A percentile compares a stretch with the other conserved stretches of the same genome.
Conservation (phyloP, 2,888 invertebrate species). For the Oscheius onirici region DNA sequence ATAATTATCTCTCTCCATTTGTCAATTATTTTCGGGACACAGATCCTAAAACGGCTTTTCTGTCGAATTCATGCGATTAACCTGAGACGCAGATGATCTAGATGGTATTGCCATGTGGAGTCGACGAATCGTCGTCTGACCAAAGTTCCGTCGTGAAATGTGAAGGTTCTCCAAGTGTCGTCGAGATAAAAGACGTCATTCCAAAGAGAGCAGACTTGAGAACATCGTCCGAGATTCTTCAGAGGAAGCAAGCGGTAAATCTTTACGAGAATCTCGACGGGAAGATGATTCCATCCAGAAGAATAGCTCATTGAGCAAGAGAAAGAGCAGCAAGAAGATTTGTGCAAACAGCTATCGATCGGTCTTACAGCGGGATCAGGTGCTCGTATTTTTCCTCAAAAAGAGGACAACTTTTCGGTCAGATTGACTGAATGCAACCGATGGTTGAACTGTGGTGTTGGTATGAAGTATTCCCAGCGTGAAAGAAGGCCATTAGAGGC, state of each 20-base stretch:
- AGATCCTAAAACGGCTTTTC: background rate
- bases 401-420: background rate
- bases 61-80: background rate
- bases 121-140: conserved; percentile 83
- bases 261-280: conserved; percentile 3
- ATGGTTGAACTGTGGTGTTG: conserved; percentile 18
- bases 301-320: background rate
- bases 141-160: conserved; percentile 80
- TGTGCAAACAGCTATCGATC: conserved; percentile 31
- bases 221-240: conserved; percentile 26
- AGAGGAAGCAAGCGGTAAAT: conserved; percentile 6
- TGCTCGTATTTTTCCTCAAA: background rate
- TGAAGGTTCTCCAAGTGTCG: conserved; percentile 82
- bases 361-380: conserved; percentile 4
- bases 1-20: conserved; percentile 76
- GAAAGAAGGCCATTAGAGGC: conserved; percentile 21
- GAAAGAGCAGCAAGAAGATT: conserved; percentile 11
- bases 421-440: background rate
- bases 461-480: conserved; percentile 2
- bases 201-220: conserved; percentile 76
- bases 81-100: conserved; percentile 80
- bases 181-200: conserved; percentile 79
- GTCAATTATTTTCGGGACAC: conserved; percentile 23
- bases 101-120: conserved; percentile 82
- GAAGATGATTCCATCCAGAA: conserved; percentile 19